A percentile compares a stretch with the other conserved stretches of the same genome.
Conservation (phyloP, 2,113 vertebrate genomes). For the Rhea pennata region DNA sequence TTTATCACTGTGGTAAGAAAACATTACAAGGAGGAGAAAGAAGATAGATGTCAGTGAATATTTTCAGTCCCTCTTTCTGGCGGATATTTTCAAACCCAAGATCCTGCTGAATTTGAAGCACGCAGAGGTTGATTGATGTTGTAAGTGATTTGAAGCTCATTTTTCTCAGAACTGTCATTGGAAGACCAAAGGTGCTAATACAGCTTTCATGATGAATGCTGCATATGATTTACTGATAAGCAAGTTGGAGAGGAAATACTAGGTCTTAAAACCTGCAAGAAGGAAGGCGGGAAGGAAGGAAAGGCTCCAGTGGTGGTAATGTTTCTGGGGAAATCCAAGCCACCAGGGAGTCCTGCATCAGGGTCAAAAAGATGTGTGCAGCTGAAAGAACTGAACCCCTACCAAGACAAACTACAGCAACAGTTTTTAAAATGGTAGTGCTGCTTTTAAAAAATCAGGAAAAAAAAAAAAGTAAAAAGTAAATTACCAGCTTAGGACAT, state of each 20-base stretch:
- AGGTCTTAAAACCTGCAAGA: not conserved
- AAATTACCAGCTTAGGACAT: not conserved
- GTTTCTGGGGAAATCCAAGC: not conserved
- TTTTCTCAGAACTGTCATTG: conserved; percentile 15
- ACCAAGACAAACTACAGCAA: not conserved
- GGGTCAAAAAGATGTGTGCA: not conserved
- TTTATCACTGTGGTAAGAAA: conserved; percentile 23
- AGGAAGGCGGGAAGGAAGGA: not conserved
- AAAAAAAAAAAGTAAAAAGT: rapidly evolving
- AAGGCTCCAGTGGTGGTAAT: not conserved
- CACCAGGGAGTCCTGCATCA: not conserved
- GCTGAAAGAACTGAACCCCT: not conserved
- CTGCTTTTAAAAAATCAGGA: not conserved
- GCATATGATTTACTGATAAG: conserved; percentile 31
- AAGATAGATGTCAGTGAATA: not conserved
- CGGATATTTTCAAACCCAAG: not conserved
- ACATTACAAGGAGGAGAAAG: not conserved
- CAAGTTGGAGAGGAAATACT: not conserved
- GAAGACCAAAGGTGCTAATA: not conserved
- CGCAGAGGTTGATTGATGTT: conserved; percentile 14
- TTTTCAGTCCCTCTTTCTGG: not conserved
- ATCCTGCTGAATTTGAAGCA: conserved; percentile 18
- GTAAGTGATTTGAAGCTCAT: conserved; percentile 50
- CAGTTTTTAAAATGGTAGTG: not conserved
- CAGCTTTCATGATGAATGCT: not conserved